Evolutionary conservation across 1,140 invertebrate species (phyloP).

Genomic region (Aradophagus sp.): DNA sequence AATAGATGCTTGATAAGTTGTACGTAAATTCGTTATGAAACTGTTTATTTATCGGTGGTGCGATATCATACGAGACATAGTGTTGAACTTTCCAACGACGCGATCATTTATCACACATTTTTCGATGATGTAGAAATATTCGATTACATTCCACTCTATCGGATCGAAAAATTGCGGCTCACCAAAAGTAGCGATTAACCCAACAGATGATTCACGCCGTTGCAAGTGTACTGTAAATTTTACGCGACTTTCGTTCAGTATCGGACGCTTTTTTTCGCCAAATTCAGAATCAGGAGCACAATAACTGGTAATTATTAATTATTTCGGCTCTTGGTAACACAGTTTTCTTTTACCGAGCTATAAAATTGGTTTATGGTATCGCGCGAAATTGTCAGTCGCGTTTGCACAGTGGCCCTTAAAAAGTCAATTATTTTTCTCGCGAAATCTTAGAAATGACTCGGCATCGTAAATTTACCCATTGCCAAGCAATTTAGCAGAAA

Average conservation of each 20-base stretch:
- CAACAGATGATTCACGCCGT: slow-evolving; percentile 28
- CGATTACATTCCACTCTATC: slow-evolving; percentile 56
- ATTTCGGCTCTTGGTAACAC: no score
- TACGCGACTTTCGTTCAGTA: no score
- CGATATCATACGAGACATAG: slow-evolving; percentile 8
- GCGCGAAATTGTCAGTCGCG: no score
- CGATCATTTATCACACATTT: slow-evolving; percentile 38
- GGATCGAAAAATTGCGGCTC: slow-evolving; percentile 56
- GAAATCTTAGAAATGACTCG: slow-evolving; percentile 33
- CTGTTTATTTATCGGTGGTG: slow-evolving; percentile 30
- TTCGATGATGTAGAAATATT: slow-evolving; percentile 41
- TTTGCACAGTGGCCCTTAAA: slow-evolving; percentile 8
- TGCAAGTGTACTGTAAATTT: no score
- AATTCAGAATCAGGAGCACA: no score
- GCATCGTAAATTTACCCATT: slow-evolving; percentile 42
- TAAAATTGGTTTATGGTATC: no score
- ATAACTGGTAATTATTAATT: no score
- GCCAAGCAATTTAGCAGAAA: slow-evolving; percentile 61
- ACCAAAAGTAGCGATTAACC: slow-evolving; percentile 37
- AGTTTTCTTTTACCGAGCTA: no score
- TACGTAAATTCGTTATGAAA: no score
- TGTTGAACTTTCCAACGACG: slow-evolving; percentile 29
- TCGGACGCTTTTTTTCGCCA: no score
- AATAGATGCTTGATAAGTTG: no score
- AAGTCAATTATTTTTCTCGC: slow-evolving; percentile 39